A percentile compares a stretch with the other conserved stretches of the same genome.
Evolutionary conservation across 2,888 invertebrate genomes (phyloP).

Genomic region (Stenchaetothrips biformis): DNA sequence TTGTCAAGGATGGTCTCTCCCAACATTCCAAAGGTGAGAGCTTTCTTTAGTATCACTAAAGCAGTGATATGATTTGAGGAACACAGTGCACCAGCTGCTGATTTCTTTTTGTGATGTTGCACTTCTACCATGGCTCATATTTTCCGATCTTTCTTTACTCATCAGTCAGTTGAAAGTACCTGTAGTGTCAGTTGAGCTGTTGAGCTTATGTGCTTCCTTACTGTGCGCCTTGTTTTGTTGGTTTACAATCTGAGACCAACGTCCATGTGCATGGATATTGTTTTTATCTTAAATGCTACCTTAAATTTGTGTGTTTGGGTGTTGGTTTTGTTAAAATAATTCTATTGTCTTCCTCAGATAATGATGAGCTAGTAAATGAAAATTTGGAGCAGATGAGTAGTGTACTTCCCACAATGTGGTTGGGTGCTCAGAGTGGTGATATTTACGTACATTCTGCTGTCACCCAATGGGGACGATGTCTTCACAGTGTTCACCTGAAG

Average conservation of each 20-base stretch:
- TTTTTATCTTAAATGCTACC: too few relatives aligned
- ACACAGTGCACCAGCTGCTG: slow-evolving; percentile 37
- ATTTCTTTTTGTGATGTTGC: too few relatives aligned
- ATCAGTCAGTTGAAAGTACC: too few relatives aligned
- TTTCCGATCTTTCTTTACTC: too few relatives aligned
- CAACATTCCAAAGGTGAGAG: slow-evolving; percentile 42
- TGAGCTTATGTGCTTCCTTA: too few relatives aligned
- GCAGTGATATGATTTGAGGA: slow-evolving; percentile 45
- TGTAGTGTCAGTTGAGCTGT: too few relatives aligned
- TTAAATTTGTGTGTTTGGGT: too few relatives aligned
- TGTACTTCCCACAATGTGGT: slow-evolving; percentile 97
- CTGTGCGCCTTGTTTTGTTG: too few relatives aligned
- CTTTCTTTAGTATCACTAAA: slow-evolving; percentile 33
- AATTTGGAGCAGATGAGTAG: slow-evolving; percentile 69
- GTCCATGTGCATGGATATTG: too few relatives aligned
- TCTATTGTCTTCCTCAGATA: slow-evolving; percentile 38
- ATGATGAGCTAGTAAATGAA: slow-evolving; percentile 39
- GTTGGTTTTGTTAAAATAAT: too few relatives aligned
- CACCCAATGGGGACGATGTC: slow-evolving; percentile 84
- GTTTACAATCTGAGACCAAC: too few relatives aligned
- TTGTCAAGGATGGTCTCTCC: slow-evolving; percentile 49
- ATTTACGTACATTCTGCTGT: slow-evolving; percentile 95
- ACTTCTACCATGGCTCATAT: too few relatives aligned
- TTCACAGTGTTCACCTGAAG: slow-evolving; percentile 78
- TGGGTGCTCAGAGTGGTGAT: slow-evolving; percentile 93